These are phyloP conservation scores for Piscicola geometra DNA, from an alignment of 2,888 invertebrate species.

Conservation along the genomic window DNA sequence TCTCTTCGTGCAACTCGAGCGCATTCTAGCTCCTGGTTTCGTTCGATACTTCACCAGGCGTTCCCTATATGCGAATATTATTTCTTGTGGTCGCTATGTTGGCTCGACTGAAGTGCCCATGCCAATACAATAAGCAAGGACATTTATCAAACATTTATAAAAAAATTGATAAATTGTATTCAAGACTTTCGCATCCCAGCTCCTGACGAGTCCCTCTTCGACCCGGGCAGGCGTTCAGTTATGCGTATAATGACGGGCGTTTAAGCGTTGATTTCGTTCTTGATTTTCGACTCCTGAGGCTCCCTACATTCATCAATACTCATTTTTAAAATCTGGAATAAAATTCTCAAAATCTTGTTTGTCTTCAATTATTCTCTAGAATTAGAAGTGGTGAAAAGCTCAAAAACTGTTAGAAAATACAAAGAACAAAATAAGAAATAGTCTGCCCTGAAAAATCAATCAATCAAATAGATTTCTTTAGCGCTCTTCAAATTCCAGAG, in stretches of 20 bases:
- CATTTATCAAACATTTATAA: not conserved
- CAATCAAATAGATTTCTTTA: no score
- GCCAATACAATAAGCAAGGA: conserved; percentile 4
- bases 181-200: not conserved
- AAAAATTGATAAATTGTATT: not conserved
- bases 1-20: not conserved
- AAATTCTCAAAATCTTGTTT: no score
- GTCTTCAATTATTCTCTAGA: no score
- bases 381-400: no score
- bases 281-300: conserved; percentile 10
- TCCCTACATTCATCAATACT: no score
- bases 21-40: conserved; percentile 16
- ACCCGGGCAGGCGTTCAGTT: not conserved
- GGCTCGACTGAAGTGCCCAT: not conserved
- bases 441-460: no score
- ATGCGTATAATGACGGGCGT: not conserved
- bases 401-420: no score
- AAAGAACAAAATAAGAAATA: no score
- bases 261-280: conserved; percentile 3
- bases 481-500: no score
- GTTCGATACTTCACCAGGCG: not conserved
- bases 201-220: not conserved
- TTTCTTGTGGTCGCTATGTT: conserved; percentile 6
- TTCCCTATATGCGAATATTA: conserved; percentile 10
- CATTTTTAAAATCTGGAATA: no score